Percentiles rank a stretch among this genome's conserved stretches.
phyloP scores from a whole-genome alignment of 1,140 invertebrate species.

The Brachionus manjavacas region DNA sequence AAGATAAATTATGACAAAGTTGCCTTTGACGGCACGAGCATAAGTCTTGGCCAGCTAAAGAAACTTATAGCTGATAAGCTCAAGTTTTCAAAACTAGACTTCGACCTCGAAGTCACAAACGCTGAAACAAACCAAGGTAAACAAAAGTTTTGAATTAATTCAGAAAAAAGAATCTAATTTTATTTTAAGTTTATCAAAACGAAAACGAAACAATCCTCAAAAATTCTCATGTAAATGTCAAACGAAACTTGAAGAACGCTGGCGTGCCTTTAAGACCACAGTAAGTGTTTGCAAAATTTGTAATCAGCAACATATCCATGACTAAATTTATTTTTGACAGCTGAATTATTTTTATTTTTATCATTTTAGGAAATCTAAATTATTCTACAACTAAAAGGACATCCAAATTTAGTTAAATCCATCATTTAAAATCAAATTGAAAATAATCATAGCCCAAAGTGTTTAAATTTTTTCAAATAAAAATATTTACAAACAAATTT shows the following conservation, averaged over 20 bases:
- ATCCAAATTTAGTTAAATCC: too few relatives aligned
- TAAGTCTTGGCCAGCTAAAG: constrained; percentile 3
- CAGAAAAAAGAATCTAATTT: background rate
- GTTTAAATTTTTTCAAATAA: too few relatives aligned
- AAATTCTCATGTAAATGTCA: constrained; percentile 1
- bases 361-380: background rate
- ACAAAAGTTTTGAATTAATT: background rate
- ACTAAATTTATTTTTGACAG: background rate
- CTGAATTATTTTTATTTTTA: background rate
- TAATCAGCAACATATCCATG: background rate
- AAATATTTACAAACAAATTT: too few relatives aligned
- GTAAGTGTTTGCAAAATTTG: background rate
- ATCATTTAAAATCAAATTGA: too few relatives aligned
- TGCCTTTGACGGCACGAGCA: constrained; percentile 9
- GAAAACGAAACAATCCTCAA: background rate
- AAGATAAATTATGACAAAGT: constrained; percentile 37
- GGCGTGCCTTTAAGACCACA: background rate
- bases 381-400: background rate
- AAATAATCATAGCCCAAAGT: too few relatives aligned
- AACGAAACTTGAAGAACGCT: constrained; percentile 1
- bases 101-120: constrained; percentile 33
- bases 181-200: constrained; percentile 16
- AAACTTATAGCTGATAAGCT: constrained; percentile 27
- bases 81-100: constrained; percentile 20
- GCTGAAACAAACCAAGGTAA: constrained; percentile 24